Evolutionary conservation across 2,113 vertebrate species (phyloP), one percentile per base, ranked within the genome.

Genomic region (Heptranchias perlo): DNA sequence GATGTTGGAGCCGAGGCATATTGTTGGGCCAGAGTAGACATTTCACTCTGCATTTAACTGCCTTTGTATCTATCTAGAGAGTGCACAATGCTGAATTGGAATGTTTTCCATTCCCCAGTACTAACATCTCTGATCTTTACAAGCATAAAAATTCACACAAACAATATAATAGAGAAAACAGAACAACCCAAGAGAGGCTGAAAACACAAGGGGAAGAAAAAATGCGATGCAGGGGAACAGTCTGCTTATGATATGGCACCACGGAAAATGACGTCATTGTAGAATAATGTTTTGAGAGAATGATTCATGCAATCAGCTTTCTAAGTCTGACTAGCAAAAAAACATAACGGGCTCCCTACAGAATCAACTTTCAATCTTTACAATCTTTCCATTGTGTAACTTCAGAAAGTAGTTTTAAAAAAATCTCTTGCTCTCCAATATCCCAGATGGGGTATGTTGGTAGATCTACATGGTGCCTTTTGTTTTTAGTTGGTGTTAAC

Each of bases 341-440:
- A 13, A n/a, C 89, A 93, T 39, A 62, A n/a, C 58, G 44, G 58
- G n/a, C 58, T n/a, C n/a, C 58, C n/a, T n/a, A 21, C 16, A 39
- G 54, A 93, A 62, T n/a, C 58, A 93, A 93, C 54, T 93, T 93
- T 93, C 78, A 93, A 62, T 93, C 89, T 21, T 39, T 28, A 61
- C 35, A 92, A n/a, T 92, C 54, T 93, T 61, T 23, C 89, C 35
- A 93, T 93, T 93, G 16, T 58, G 87, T 35, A 18, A 35, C 61
- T 92, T 61, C 52, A 61, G 44, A 47, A 62, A 62, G 18, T 93
- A 31, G 16, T 93, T 93, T 64, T 21, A 93, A 61, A 93, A 21
- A 39, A 2, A 18, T 44, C 13, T 39, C 89, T 93, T n/a, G 16
- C 58, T 64, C 89, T 62, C n/a, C 2, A 62, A 62, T 62, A 21